These are phyloP conservation scores for Xyrichtys novacula DNA, from an alignment of 2,797 vertebrate species.

Conservation along the genomic window DNA sequence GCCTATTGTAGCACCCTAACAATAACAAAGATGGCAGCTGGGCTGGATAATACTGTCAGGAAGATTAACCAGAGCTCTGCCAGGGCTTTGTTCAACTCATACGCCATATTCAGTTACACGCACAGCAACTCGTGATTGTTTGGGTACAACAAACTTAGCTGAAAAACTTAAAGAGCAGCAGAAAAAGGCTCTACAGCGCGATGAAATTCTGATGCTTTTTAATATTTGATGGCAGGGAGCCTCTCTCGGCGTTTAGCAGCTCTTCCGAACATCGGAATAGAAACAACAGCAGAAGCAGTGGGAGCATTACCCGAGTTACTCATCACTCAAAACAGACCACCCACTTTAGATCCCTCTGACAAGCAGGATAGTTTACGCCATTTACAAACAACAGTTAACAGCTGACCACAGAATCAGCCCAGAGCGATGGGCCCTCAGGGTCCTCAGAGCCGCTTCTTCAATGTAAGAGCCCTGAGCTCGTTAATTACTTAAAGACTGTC, in stretches of 20 bases:
- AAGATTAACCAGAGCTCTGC: conserved; percentile 58
- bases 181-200: neutral
- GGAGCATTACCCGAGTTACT: conserved; percentile 25
- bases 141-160: neutral
- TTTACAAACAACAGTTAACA: conserved; percentile 68
- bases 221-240: conserved; percentile 12
- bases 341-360: conserved; percentile 9
- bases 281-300: neutral
- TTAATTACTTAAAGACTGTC: conserved; percentile 73
- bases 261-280: conserved; percentile 8
- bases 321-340: conserved; percentile 12
- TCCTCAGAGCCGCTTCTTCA: conserved; percentile 27
- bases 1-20: conserved; percentile 39
- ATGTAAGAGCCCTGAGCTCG: conserved; percentile 63
- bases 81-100: conserved; percentile 47
- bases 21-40: conserved; percentile 70
- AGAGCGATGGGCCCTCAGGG: conserved; percentile 30
- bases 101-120: neutral
- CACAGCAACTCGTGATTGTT: neutral
- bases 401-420: conserved; percentile 22
- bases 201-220: neutral
- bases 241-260: neutral
- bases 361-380: conserved; percentile 41
- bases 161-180: no score
- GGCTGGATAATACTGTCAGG: conserved; percentile 60